Percentiles rank a stretch among this genome's conserved stretches.
These are phyloP conservation scores for Ceratotherium simum DNA, from an alignment of 2,113 vertebrate species.

Conservation along the genomic window DNA sequence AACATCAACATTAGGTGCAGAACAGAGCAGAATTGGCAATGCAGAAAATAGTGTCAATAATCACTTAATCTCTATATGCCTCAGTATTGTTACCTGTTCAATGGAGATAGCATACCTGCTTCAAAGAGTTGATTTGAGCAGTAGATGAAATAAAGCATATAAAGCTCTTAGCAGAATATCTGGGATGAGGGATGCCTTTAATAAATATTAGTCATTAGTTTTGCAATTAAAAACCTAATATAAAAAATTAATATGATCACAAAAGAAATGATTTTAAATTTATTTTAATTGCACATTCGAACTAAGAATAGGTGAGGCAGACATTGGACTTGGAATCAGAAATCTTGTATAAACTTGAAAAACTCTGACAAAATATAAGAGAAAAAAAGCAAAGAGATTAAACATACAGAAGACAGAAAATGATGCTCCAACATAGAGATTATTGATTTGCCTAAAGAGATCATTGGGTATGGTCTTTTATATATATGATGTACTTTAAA, in stretches of 20 bases:
- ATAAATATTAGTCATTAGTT: conserved; percentile 35
- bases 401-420: not conserved
- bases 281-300: conserved; percentile 5
- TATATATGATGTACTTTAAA: not conserved
- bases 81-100: not conserved
- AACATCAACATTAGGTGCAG: not conserved
- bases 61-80: not conserved
- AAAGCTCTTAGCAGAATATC: not conserved
- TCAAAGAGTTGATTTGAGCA: not conserved
- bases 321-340: not conserved
- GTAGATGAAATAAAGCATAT: not conserved
- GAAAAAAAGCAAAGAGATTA: not conserved
- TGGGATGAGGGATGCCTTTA: not conserved
- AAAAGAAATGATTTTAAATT: not conserved
- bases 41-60: not conserved
- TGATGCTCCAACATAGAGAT: not conserved
- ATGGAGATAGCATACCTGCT: not conserved
- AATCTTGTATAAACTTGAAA: conserved; percentile 18
- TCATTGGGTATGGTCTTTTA: not conserved
- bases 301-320: not conserved
- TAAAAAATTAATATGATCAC: not conserved
- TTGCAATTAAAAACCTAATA: not conserved
- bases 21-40: not conserved
- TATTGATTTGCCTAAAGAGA: not conserved
- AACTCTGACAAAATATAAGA: not conserved